Evolutionary conservation across 2,888 invertebrate species (phyloP).

Genomic region (Noctua janthe): DNA sequence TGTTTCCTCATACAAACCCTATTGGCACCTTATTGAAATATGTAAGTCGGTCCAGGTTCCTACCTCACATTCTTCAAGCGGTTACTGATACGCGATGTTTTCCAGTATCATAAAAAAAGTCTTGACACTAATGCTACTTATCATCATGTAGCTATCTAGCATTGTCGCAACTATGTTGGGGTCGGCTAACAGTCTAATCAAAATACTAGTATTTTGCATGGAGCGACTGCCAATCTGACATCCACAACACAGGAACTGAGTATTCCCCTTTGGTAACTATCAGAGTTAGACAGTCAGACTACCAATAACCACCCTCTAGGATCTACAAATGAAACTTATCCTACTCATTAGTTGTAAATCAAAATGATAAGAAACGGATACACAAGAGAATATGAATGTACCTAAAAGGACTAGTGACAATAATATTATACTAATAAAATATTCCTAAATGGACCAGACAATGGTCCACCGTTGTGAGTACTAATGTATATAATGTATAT

Average conservation of each 20-base stretch:
- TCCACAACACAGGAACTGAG: not conserved
- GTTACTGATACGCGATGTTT: not conserved
- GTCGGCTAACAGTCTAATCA: not conserved
- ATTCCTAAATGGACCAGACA: no score
- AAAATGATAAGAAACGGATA: not conserved
- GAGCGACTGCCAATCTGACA: not conserved
- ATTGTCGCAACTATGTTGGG: not conserved
- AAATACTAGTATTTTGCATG: not conserved
- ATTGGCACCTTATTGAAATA: not conserved
- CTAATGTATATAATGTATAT: no score
- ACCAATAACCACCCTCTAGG: not conserved
- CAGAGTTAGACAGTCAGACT: not conserved
- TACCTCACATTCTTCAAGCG: not conserved
- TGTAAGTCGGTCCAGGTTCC: not conserved
- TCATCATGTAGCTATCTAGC: not conserved
- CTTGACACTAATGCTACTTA: not conserved
- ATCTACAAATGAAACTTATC: not conserved
- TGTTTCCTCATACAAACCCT: not conserved
- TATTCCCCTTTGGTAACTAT: not conserved
- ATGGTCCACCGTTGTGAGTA: no score
- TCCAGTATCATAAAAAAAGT: not conserved
- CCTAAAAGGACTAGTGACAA: no score
- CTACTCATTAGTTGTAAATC: no score
- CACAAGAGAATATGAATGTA: no score
- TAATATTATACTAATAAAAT: no score